phyloP scores from a whole-genome alignment of 2,888 invertebrate species.

The Nymphalis c-album region DNA sequence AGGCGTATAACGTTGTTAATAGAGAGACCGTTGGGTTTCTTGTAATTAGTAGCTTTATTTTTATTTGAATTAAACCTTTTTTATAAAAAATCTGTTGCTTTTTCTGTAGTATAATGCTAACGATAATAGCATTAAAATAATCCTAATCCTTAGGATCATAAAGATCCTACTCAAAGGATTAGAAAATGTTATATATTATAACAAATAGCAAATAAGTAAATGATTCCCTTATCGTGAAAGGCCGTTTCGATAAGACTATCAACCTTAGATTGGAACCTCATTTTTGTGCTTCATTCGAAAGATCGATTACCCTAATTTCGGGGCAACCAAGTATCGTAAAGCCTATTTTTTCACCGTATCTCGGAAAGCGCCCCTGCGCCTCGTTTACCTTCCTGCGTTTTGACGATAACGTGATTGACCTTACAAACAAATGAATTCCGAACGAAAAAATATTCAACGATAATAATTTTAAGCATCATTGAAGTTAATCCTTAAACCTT shows the following conservation, averaged over 20 bases:
- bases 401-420: conserved; percentile 47
- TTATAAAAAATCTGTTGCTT: no score
- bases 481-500: no score
- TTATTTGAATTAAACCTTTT: neutral
- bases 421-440: conserved; percentile 43
- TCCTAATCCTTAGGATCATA: no score
- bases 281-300: conserved; percentile 40
- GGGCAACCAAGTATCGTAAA: conserved; percentile 39
- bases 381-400: conserved; percentile 44
- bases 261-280: conserved; percentile 41
- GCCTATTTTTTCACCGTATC: conserved; percentile 43
- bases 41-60: neutral
- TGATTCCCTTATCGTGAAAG: conserved; percentile 7
- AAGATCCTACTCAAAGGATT: no score
- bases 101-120: no score
- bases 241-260: conserved; percentile 41
- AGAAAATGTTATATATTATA: neutral
- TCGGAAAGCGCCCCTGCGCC: conserved; percentile 39
- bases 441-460: conserved; percentile 19
- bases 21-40: neutral
- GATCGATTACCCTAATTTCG: conserved; percentile 50
- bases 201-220: neutral
- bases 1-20: neutral
- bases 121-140: no score
- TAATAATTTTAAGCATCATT: neutral